Evolutionary conservation across 2,113 vertebrate species (phyloP).

Genomic region (Murina feae): DNA sequence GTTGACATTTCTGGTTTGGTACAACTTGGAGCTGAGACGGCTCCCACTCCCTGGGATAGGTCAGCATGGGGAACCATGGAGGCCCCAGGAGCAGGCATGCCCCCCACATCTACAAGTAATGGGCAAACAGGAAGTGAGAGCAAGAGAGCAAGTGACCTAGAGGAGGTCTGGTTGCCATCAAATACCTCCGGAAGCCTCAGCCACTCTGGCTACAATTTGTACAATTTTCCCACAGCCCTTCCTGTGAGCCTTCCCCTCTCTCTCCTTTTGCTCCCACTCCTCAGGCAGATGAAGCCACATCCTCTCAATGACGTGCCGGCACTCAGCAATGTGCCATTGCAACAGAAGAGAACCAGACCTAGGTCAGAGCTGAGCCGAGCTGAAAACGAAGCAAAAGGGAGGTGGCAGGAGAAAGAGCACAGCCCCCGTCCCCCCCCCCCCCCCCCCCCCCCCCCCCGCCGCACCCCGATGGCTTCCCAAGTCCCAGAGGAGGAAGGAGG

Average conservation of each 20-base stretch:
- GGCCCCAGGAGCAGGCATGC: constrained; percentile 45
- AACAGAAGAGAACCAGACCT: background rate
- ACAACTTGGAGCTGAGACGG: constrained; percentile 47
- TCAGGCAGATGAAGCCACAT: background rate
- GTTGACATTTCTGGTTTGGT: constrained; percentile 62
- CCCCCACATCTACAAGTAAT: constrained; percentile 20
- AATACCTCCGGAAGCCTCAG: constrained; percentile 31
- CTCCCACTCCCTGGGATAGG: constrained; percentile 51
- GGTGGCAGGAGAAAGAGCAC: background rate
- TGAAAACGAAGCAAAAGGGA: background rate
- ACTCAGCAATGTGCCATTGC: background rate
- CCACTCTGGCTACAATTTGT: constrained; percentile 1
- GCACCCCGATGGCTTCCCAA: background rate
- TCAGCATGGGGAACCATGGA: constrained; percentile 42
- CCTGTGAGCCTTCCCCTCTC: background rate
- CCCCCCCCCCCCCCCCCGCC: no score
- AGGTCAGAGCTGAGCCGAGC: background rate
- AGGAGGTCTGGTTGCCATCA: constrained; percentile 63
- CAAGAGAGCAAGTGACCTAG: constrained; percentile 44
- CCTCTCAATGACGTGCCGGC: background rate
- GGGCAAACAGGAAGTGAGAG: constrained; percentile 57
- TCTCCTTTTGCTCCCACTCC: background rate
- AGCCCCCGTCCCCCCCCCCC: no score
- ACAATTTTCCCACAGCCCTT: background rate
- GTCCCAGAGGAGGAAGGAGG: no score